phyloP scores from a whole-genome alignment of 2,797 vertebrate species.

The Pygocentrus nattereri region DNA sequence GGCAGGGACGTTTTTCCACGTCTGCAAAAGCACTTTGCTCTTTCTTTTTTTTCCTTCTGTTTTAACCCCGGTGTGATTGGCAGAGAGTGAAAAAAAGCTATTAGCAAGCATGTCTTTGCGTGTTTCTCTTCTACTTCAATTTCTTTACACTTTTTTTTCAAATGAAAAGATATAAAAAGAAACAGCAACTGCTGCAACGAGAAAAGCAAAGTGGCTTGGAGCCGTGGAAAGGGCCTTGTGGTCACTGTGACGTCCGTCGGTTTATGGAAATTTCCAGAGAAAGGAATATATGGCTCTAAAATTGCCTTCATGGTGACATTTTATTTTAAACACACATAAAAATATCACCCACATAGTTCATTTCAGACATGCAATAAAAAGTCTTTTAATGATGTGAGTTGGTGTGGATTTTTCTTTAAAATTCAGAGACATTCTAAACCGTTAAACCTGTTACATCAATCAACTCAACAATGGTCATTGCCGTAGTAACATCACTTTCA shows the following conservation, averaged over 20 bases:
- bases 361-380: background rate
- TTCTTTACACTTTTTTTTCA: constrained; percentile 4
- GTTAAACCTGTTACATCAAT: constrained; percentile 22
- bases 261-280: constrained; percentile 29
- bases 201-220: constrained; percentile 11
- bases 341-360: background rate
- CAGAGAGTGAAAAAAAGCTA: constrained; percentile 22
- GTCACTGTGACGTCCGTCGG: background rate
- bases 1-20: constrained; percentile 39
- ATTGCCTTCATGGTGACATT: background rate
- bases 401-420: background rate
- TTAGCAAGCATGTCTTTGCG: constrained; percentile 15
- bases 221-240: constrained; percentile 20
- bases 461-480: background rate
- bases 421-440: background rate
- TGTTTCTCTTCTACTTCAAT: constrained; percentile 4
- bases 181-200: constrained; percentile 14
- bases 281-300: background rate
- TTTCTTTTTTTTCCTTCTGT: background rate
- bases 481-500: constrained; percentile 24
- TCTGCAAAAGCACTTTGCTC: constrained; percentile 53
- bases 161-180: constrained; percentile 35
- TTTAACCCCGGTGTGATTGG: constrained; percentile 45
- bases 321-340: background rate
- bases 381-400: background rate